Conservation (phyloP, 2,113 vertebrate species). For the Xiphias gladius region DNA sequence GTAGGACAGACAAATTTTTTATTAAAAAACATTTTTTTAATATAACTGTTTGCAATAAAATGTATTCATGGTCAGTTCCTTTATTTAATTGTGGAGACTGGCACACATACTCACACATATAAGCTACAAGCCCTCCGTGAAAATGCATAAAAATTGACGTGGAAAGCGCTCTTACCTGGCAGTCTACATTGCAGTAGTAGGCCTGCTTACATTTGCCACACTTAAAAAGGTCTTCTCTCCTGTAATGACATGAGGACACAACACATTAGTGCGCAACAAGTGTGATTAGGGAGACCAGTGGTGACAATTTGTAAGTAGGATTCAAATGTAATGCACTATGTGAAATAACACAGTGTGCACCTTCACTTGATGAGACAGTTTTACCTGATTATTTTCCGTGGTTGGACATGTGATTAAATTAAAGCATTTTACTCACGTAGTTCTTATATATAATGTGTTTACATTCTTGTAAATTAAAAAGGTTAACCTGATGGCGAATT, state of each 20-base stretch:
- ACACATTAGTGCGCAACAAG: not conserved
- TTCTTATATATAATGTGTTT: not conserved
- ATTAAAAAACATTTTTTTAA: not conserved
- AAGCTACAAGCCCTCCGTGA: not conserved
- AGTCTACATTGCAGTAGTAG: constrained; percentile 95
- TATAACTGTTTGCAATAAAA: not conserved
- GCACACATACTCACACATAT: not conserved
- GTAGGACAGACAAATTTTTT: not conserved
- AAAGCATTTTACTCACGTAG: no score
- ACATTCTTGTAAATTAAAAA: not conserved
- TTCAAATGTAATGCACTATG: not conserved
- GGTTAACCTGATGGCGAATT: not conserved
- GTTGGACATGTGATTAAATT: not conserved
- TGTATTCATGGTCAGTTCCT: no score
- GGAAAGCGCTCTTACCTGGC: constrained; percentile 88
- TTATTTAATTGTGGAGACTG: no score
- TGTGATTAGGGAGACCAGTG: not conserved
- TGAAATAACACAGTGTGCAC: not conserved
- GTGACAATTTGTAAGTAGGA: not conserved
- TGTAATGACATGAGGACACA: constrained; percentile 80
- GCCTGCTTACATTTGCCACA: constrained; percentile 98
- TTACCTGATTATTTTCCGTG: not conserved
- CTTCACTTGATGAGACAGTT: not conserved
- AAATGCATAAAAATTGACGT: not conserved
- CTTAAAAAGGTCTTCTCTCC: constrained; percentile 95